Conservation (phyloP, 2,797 vertebrate species). For the Lemur catta region DNA sequence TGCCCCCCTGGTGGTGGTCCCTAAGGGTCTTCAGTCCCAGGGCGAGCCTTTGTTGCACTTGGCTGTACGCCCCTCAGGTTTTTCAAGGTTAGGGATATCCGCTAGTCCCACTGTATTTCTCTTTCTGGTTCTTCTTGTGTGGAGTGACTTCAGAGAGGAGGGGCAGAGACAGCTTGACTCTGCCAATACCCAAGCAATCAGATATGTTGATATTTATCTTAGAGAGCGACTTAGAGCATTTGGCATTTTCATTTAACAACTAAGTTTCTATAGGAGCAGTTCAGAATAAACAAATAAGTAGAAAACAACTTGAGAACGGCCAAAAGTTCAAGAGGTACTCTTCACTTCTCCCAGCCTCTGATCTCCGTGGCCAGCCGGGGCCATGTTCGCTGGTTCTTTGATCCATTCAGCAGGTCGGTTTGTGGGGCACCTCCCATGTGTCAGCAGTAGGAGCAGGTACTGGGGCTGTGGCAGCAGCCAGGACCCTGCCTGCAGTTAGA, state of each 20-base stretch:
- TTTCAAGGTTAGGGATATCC: not conserved
- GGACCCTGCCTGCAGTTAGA: not conserved
- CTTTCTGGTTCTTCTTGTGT: not conserved
- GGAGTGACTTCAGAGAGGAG: not conserved
- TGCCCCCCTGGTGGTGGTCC: too few relatives aligned
- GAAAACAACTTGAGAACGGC: not conserved
- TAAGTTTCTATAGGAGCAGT: not conserved
- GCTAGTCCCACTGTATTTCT: not conserved
- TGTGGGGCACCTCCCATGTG: not conserved
- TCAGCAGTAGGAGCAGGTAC: not conserved
- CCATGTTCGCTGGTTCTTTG: not conserved
- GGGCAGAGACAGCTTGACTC: not conserved
- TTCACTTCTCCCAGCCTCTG: not conserved
- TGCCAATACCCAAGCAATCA: not conserved
- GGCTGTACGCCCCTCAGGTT: too few relatives aligned
- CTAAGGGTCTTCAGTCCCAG: not conserved
- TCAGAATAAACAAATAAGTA: not conserved
- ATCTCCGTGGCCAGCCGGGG: too few relatives aligned
- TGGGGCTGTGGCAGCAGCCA: not conserved
- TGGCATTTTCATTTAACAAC: not conserved
- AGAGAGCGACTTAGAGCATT: not conserved
- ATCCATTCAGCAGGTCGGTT: not conserved
- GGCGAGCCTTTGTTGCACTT: rapidly evolving
- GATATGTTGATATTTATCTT: not conserved
- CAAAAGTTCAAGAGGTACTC: rapidly evolving